Conservation (phyloP, 2,888 invertebrate genomes). For the Mythimna ferrago region DNA sequence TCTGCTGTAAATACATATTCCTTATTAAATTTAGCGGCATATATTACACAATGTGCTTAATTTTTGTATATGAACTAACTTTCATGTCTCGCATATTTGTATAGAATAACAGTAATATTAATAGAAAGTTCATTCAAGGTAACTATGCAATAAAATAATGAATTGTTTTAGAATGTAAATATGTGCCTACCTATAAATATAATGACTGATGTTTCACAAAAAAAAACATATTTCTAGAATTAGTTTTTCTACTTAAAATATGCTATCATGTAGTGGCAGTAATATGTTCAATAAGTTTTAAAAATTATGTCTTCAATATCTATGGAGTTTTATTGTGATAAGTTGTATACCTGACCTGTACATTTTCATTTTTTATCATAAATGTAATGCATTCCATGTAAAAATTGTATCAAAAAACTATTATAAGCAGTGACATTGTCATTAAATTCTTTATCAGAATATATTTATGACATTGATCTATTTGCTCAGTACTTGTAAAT, state of each 20-base stretch:
- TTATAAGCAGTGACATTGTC: constrained; percentile 29
- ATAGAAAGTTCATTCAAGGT: constrained; percentile 37
- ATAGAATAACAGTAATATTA: constrained; percentile 40
- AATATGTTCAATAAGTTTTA: constrained; percentile 25
- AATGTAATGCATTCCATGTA: constrained; percentile 60
- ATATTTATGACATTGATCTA: constrained; percentile 31
- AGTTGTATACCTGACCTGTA: constrained; percentile 30
- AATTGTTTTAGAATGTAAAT: constrained; percentile 61
- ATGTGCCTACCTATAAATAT: constrained; percentile 63
- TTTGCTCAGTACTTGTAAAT: constrained; percentile 50
- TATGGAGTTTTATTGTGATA: constrained; percentile 29
- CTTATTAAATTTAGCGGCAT: constrained; percentile 47
- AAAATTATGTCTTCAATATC: constrained; percentile 15
- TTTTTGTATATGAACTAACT: constrained; percentile 51
- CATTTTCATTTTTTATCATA: constrained; percentile 31
- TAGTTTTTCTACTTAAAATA: constrained; percentile 65
- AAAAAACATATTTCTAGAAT: constrained; percentile 51
- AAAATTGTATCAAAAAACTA: constrained; percentile 26
- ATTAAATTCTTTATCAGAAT: constrained; percentile 20
- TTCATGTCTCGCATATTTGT: constrained; percentile 48
- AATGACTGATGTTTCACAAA: constrained; percentile 65
- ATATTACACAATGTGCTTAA: constrained; percentile 62
- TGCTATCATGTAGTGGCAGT: constrained; percentile 35
- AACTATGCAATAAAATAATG: constrained; percentile 51
- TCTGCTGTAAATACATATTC: constrained; percentile 62